Evolutionary conservation across 1,140 invertebrate species (phyloP), one percentile per base, ranked within the genome.

Genomic region (Procambarus clarkii): DNA sequence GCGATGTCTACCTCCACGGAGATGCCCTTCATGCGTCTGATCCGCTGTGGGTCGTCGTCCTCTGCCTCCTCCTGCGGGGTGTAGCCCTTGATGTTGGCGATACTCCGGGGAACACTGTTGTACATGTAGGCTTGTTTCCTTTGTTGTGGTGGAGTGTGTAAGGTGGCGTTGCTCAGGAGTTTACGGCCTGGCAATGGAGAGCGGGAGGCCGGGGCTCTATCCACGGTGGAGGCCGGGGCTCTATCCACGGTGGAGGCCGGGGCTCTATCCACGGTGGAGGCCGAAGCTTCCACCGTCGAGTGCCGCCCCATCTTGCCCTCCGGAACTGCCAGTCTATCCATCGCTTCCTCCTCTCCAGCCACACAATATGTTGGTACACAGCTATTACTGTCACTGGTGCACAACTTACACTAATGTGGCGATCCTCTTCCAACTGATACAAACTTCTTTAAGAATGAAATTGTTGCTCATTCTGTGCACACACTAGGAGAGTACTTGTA

Each of bases 1-100:
- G 60, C 69, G 46, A 89, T 58, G 71, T 89, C 87, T 54, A 82
- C 87, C 21, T 89, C 87, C 79, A 89, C 64, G 24, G 87, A 74
- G 44, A 89, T 89, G 45, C 87, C 87, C 45, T 34, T 71, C 46
- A 45, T n/a, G 45, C 87, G 87, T 4, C 87, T 79, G 8, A 82
- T 83, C 80, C 50, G 82, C 79, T 82, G 78, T 2, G 44, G 64
- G 87, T 89, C 87, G 21, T 76, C 84, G 8, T 69, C 64, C 11
- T 85, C 82, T 7, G 50, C 58, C 15, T 85, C 60, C 60, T 79
- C 85, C 8, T 86, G 48, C 85, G 34, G 44, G 1, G 82, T 80
- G 45, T 34, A 48, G 46, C 8, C 80, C 80, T 89, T 76, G 64
- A 71, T 46, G 13, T 81, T 18, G 21, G 71, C 87, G 21, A 89